Evolutionary conservation across 2,888 invertebrate genomes (phyloP), one percentile per base, ranked within the genome.

Genomic region (Tortricodes alternella): DNA sequence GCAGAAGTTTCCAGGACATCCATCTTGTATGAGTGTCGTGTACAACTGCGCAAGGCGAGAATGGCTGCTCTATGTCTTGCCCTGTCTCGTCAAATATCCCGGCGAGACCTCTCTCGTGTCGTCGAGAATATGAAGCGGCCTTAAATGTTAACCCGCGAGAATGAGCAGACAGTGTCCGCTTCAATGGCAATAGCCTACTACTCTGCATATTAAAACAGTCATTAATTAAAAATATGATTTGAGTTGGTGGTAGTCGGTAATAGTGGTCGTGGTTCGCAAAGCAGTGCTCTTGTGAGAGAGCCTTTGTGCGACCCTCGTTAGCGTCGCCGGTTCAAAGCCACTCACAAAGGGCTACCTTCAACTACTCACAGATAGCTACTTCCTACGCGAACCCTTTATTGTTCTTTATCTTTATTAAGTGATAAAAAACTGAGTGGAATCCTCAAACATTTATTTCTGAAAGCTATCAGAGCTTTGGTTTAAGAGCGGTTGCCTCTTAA

Each of bases 251-350:
- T 50, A 49, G 56, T 48, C 48, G 16, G 49, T 44, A 55, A 49
- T 55, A 56, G 56, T 55, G 55, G 49, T 50, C 56, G 44, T 50
- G 56, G 50, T 50, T 56, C 55, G 35, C 48, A 35, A 35, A 35
- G 53, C 27, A 16, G n/a, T 18, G 49, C 67, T 68, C 66, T 63
- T 64, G 63, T 63, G 66, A 53, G 51, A 62, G 65, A 60, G 64
- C 62, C 74, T 77, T 78, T 79, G 74, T 74, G 64, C 60, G 64
- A 67, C 70, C 67, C 78, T 78, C 74, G 78, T 81, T 82, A 80
- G 70, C 63, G 65, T 64, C 64, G 64, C 63, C 68, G 72, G 75
- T 78, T 76, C 74, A 77, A 77, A 80, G 74, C 59, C 58, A 57
- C 52, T 35, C 59, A 60, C 57, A 60, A 60, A 57, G 60, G 52